Percentiles rank a stretch among this genome's conserved stretches.
phyloP scores from a whole-genome alignment of 2,888 invertebrate genomes.

The Corythucha ciliata region DNA sequence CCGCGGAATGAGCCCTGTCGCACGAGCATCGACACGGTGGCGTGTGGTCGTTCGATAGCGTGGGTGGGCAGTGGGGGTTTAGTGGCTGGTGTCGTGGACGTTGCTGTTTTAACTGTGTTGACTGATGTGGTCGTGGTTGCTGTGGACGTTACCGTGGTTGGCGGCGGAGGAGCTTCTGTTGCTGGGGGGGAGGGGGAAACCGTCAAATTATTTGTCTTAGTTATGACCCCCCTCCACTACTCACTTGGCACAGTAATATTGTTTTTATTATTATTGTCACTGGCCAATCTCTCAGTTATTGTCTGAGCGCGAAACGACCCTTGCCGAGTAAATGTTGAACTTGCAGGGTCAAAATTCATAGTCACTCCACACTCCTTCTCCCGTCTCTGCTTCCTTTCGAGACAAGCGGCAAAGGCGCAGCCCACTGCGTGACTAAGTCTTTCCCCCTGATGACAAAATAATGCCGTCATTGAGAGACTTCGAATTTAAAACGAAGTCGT shows the following conservation, averaged over 20 bases:
- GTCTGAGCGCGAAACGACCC: slow-evolving; percentile 84
- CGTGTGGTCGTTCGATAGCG: slow-evolving; percentile 91
- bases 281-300: slow-evolving; percentile 64
- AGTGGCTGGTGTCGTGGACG: slow-evolving; percentile 41
- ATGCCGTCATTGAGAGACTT: background rate
- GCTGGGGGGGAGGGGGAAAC: slow-evolving; percentile 19
- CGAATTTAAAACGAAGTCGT: background rate
- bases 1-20: slow-evolving; percentile 92
- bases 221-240: background rate
- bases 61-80: slow-evolving; percentile 71
- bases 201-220: background rate
- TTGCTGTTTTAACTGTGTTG: slow-evolving; percentile 44
- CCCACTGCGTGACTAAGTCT: slow-evolving; percentile 97
- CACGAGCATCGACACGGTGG: slow-evolving; percentile 87
- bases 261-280: slow-evolving; percentile 39
- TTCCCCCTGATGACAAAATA: slow-evolving; percentile 60
- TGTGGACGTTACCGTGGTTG: slow-evolving; percentile 23
- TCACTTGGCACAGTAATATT: slow-evolving; percentile 40
- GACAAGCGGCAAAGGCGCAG: slow-evolving; percentile 96
- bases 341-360: slow-evolving; percentile 83
- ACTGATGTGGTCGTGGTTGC: slow-evolving; percentile 38
- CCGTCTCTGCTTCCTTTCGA: slow-evolving; percentile 93
- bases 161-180: slow-evolving; percentile 28
- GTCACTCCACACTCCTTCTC: slow-evolving; percentile 93
- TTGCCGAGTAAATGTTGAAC: slow-evolving; percentile 83